Base-by-base conservation (phyloP, 2,888 invertebrate genomes). In the Carabus problematicus region DNA sequence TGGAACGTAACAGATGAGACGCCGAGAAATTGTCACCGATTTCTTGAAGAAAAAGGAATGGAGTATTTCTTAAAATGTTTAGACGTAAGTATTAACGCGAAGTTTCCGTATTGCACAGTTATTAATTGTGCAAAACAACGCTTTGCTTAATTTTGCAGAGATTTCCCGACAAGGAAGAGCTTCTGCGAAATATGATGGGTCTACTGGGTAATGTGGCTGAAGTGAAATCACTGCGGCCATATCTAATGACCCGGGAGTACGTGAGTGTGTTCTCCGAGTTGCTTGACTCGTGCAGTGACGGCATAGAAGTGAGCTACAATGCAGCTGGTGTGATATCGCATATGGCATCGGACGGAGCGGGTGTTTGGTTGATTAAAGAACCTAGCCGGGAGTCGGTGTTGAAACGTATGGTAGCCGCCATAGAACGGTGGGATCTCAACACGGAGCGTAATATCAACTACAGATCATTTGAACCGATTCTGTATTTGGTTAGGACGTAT, bases 1-100 rank as follows among this genome's bases (percentile, higher is more conserved):
- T 98, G 98, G 98, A 98, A 98, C 83, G 93, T 94, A 74, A 93
- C 94, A 41, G 98, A 98, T 81, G 98, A 98, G 84, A 98, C 97
- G 9, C 94, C 97, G 52, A 87, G 91, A 75, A 98, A 98, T 84
- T 98, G 98, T 84, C 87, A 90, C 80, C 86, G 93, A 76, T 98
- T 98, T 84, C 85, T 98, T 70, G 89, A 93, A 75, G 90, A 90
- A 71, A 86, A 89, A 49, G 98, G 98, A 73, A 94, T 98, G 93
- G 89, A 90, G 74, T 89, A 91, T 75, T 98, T 98, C 82, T 85
- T 95, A 11, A 88, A 88, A 73, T 98, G 98, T 82, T 88, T 97
- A 68, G 87, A 89, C 84, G 95, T 95, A 84, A 81, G 82, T 80
- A 66, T 55, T 68, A n/a, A n/a, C n/a, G n/a, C 45, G 3, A 14